phyloP scores from a whole-genome alignment of 2,797 vertebrate genomes.

The Hirundo rustica region DNA sequence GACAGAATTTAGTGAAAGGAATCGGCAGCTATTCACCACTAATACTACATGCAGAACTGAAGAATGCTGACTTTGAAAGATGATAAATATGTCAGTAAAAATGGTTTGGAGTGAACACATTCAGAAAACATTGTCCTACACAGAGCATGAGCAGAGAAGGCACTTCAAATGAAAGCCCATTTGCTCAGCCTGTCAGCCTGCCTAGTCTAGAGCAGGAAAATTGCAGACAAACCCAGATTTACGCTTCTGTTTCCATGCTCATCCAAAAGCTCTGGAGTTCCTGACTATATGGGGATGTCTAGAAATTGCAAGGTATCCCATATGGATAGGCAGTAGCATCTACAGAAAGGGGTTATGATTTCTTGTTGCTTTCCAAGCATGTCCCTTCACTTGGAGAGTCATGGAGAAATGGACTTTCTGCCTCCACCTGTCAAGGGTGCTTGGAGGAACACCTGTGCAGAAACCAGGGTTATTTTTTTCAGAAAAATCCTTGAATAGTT shows the following conservation, averaged over 20 bases:
- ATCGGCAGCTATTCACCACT: not conserved
- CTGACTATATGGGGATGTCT: not conserved
- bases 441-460: not conserved
- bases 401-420: not conserved
- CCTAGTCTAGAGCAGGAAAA: not conserved
- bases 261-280: not conserved
- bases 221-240: not conserved
- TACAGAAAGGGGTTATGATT: not conserved
- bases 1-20: not conserved
- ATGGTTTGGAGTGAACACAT: not conserved
- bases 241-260: not conserved
- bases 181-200: not conserved
- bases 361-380: not conserved
- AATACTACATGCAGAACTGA: not conserved
- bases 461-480: not conserved
- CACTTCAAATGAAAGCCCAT: not conserved
- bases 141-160: not conserved
- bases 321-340: not conserved
- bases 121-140: not conserved
- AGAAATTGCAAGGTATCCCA: not conserved
- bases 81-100: not conserved
- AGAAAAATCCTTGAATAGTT: not conserved
- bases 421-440: not conserved
- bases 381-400: not conserved
- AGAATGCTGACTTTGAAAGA: not conserved